Evolutionary conservation across 2,113 vertebrate species (phyloP), one percentile per base, ranked within the genome.

Genomic region (Edolisoma coerulescens): DNA sequence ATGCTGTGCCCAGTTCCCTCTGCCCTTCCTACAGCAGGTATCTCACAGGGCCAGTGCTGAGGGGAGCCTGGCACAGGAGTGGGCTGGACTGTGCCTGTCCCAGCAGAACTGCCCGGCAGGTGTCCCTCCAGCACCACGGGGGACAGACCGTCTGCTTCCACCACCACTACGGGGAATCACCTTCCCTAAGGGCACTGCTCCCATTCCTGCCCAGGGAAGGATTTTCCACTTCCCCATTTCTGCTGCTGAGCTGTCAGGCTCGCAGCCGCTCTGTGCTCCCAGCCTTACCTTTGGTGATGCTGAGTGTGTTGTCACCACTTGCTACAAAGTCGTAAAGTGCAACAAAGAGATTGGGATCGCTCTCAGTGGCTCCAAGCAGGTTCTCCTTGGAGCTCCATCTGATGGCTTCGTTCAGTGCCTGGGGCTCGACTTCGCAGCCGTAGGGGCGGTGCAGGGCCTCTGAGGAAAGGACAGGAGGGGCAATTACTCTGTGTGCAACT

Each of bases 261-360:
- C 9, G 24, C 5, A n/a, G 74, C 35, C 15, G 63, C 53, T 35
- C 23, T 5, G 49, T 1, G 6, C 61, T 20, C 41, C 33, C 37
- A 45, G 26, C 26, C 94, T 96, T 97, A 99, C 99, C 99, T 99
- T 99, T 99, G 50, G 99, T 99, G 97, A 99, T 99, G 98, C 99
- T 99, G 89, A 99, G 99, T 3, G 99, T 99, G 97, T 99, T 99
- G 98, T 99, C 99, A 79, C 99, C 99, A n/a, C 99, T 99, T 96
- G 99, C 99, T 65, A 99, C 99, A 95, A 99, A 99, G 97, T 99
- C 99, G 63, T 99, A 99, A 99, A 99, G 99, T 98, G 99, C 99
- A 97, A 99, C 99, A 60, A 99, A 99, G 95, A 99, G 99, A 98
- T 99, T 99, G 53, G 99, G 99, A 92, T 99, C 99, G 16, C 99